Conservation (phyloP, 2,888 invertebrate genomes). For the Agelastica alni region DNA sequence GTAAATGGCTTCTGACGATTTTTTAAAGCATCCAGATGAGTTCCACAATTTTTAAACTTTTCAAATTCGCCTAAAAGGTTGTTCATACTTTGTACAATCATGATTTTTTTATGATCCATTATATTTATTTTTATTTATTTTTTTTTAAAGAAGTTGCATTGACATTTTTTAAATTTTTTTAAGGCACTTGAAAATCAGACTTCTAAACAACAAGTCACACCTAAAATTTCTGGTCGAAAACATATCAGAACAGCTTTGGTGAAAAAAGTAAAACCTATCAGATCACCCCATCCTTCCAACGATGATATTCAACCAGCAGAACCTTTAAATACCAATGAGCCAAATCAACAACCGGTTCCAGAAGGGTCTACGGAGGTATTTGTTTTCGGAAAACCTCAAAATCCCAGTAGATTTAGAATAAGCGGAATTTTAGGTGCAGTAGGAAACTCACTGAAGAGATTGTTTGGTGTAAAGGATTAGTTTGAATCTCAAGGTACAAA, state of each 20-base stretch:
- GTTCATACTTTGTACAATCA: too few relatives aligned
- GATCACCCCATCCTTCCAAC: neutral
- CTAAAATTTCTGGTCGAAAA: neutral
- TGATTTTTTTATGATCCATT: too few relatives aligned
- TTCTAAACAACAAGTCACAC: neutral
- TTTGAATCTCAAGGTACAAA: too few relatives aligned
- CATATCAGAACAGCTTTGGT: too few relatives aligned
- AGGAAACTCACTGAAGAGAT: constrained; percentile 38
- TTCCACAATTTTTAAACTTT: too few relatives aligned
- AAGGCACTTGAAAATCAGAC: neutral
- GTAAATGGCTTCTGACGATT: too few relatives aligned
- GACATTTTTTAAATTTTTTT: too few relatives aligned
- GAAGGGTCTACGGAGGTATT: constrained; percentile 34
- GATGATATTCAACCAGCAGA: neutral
- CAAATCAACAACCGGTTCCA: neutral
- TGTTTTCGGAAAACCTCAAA: constrained; percentile 38
- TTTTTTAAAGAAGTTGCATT: too few relatives aligned
- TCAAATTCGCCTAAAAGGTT: too few relatives aligned
- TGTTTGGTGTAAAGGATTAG: constrained; percentile 43
- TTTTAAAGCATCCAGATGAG: too few relatives aligned
- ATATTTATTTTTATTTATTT: neutral
- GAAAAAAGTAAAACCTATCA: neutral
- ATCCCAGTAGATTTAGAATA: constrained; percentile 33
- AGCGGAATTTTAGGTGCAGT: constrained; percentile 39
- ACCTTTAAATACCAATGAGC: neutral